Base-by-base conservation (phyloP, 2,113 vertebrate genomes). In the Oplegnathus fasciatus region DNA sequence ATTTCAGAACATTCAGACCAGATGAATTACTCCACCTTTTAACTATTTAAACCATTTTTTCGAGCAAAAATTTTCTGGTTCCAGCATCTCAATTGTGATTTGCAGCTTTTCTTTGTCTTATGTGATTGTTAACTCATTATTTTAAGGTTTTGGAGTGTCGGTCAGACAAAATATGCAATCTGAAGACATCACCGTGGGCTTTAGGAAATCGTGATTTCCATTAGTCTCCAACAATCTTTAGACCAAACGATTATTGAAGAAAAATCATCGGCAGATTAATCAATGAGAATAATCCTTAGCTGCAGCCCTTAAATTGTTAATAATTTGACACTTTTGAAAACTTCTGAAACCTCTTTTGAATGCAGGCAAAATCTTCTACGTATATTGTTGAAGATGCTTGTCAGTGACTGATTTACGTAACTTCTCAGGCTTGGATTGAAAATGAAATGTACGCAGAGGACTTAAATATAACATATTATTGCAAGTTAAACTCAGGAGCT, bases 291-390 rank as follows among this genome's bases (percentile, higher is more conserved):
- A 71, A 60, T 75, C 0, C 0, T 17, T 15, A 66, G 52, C 64
- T 46, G 34, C 62, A 66, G 44, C 46, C 15, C 46, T 42, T 6
- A 71, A 24, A n/a, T 55, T 68, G 68, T 65, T 34, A 57, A 64
- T 62, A 9, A 54, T 65, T 71, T 80, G 20, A 58, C 30, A 30
- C 26, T 70, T 76, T 70, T 76, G 79, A 24, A 37, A 61, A 34
- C 11, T 37, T 37, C 3, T 81, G 40, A 55, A 48, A 18, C 55
- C 18, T 50, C 9, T 26, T 6, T 66, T 66, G 6, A 44, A 64
- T 26, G 22, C 42, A 37, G 26, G 24, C 30, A 40, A 37, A 61
- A 58, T 60, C 15, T 42, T 37, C 3, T 37, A 3, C 34, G 34
- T 42, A 52, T 67, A 57, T 57, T 57, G 7, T 54, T 85, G 9